Evolutionary conservation across 2,888 invertebrate genomes (phyloP).

Genomic region (Eubasilissa splendida): DNA sequence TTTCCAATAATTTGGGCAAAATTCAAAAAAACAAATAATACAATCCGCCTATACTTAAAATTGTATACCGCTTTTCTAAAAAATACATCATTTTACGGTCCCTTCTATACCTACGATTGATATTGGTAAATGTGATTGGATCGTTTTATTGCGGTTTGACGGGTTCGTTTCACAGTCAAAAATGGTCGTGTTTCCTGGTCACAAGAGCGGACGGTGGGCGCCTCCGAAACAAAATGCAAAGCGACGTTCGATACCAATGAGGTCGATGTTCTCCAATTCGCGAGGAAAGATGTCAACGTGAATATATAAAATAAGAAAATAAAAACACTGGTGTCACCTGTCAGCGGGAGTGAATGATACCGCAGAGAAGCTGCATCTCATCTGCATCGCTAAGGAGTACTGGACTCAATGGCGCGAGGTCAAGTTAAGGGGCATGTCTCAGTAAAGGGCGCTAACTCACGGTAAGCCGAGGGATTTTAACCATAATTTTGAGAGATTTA

Average conservation of each 20-base stretch:
- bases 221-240: conserved; percentile 9
- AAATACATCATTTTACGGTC: no score
- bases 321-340: conserved; percentile 16
- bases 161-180: no score
- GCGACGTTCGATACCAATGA: not conserved
- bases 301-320: not conserved
- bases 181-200: no score
- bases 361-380: conserved; percentile 16
- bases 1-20: no score
- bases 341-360: conserved; percentile 19
- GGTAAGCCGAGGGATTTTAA: not conserved
- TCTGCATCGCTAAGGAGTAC: conserved; percentile 12
- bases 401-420: not conserved
- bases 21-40: no score
- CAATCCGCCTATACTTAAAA: no score
- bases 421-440: not conserved
- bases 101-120: no score
- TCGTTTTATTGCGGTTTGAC: no score
- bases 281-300: conserved; percentile 9
- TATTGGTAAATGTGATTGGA: no score
- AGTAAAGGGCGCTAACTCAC: not conserved
- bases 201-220: no score
- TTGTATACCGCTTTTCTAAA: no score
- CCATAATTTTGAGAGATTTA: not conserved
- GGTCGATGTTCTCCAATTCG: conserved; percentile 13